These are phyloP conservation scores for Myotis davidii DNA, from an alignment of 2,113 vertebrate species.

Conservation along the genomic window DNA sequence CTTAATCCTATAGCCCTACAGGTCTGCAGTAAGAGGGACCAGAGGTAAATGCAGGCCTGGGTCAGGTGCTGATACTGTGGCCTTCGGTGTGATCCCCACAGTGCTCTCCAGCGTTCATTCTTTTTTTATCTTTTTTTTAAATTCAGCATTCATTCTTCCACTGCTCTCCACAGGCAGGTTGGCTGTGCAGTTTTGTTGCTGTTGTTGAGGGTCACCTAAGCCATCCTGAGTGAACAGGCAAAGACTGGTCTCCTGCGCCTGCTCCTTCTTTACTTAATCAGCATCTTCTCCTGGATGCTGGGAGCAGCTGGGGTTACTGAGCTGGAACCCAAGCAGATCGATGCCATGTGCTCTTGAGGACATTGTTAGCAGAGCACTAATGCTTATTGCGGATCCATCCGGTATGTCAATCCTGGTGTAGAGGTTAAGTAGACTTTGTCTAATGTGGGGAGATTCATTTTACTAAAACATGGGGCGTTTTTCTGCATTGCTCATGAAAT, in stretches of 20 bases:
- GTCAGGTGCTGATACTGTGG: not conserved
- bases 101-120: not conserved
- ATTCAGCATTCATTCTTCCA: not conserved
- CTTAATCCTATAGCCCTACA: no score
- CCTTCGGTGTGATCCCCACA: no score
- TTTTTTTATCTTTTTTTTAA: not conserved
- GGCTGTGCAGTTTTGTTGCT: not conserved
- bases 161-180: not conserved
- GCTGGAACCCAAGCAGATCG: conserved; percentile 63
- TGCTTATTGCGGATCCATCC: not conserved
- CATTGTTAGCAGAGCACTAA: not conserved
- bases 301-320: conserved; percentile 74
- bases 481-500: not conserved
- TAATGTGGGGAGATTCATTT: not conserved
- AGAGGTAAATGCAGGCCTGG: not conserved
- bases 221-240: not conserved
- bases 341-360: not conserved
- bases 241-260: not conserved
- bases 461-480: not conserved
- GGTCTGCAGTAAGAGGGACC: not conserved
- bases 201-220: not conserved
- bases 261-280: conserved; percentile 44
- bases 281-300: conserved; percentile 7
- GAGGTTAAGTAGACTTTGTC: conserved; percentile 52
- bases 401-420: not conserved